These are phyloP conservation scores for Melanogrammus aeglefinus DNA, from an alignment of 2,797 vertebrate species.

Conservation along the genomic window DNA sequence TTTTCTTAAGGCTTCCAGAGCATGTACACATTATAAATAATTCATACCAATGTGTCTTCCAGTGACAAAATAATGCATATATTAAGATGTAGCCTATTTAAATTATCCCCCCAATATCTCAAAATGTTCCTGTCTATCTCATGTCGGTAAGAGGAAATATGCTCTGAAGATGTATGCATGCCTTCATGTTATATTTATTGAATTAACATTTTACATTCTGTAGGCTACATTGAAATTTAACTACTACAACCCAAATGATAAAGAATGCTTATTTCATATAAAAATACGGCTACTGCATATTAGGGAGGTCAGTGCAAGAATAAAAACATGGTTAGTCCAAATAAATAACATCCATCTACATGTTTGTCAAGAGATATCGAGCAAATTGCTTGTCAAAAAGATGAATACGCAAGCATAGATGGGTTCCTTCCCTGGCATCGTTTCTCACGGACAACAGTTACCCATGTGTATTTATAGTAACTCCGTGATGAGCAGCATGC, in stretches of 20 bases:
- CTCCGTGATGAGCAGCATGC: slow-evolving; percentile 61
- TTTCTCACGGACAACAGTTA: slow-evolving; percentile 22
- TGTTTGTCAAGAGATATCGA: slow-evolving; percentile 58
- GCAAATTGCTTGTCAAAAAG: slow-evolving; percentile 72
- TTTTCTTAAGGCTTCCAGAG: not conserved
- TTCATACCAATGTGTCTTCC: not conserved
- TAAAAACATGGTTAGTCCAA: slow-evolving; percentile 13
- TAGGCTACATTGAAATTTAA: not conserved
- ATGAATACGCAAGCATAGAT: slow-evolving; percentile 53
- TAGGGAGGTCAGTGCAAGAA: not conserved
- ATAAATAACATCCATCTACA: slow-evolving; percentile 52
- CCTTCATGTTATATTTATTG: too few species aligned
- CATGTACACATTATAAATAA: not conserved
- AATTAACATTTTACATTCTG: too few species aligned
- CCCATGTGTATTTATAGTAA: slow-evolving; percentile 57
- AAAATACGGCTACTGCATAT: too few species aligned
- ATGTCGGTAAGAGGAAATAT: not conserved
- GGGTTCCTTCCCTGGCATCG: slow-evolving; percentile 35
- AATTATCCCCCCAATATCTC: not conserved
- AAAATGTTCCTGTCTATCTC: not conserved
- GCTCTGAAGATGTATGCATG: too few species aligned
- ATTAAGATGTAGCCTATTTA: not conserved
- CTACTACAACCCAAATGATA: not conserved
- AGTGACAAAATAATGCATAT: not conserved
- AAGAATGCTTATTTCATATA: not conserved